These are phyloP conservation scores for Myotis pilosus DNA, from an alignment of 2,797 vertebrate species.

Conservation along the genomic window DNA sequence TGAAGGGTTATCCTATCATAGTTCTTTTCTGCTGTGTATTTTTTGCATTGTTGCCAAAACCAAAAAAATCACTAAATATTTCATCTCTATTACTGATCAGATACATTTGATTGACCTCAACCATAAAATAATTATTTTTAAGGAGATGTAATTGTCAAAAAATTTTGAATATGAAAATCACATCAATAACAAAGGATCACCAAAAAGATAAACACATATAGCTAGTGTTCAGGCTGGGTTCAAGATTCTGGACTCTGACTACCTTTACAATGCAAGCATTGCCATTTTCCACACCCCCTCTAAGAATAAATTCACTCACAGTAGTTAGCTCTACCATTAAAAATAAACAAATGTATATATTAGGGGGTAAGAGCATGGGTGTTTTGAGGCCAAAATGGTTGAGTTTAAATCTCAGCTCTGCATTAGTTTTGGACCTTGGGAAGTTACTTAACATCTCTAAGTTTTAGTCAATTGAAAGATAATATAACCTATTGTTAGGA, in stretches of 20 bases:
- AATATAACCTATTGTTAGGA: not conserved
- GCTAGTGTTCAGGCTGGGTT: not conserved
- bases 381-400: not conserved
- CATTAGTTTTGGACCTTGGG: not conserved
- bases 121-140: constrained; percentile 10
- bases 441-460: not conserved
- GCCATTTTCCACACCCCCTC: not conserved
- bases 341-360: not conserved
- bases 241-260: not conserved
- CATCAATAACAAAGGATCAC: not conserved
- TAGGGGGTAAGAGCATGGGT: not conserved
- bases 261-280: not conserved
- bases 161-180: constrained; percentile 15
- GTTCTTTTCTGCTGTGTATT: not conserved
- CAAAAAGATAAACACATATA: not conserved
- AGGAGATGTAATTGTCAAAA: not conserved
- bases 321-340: not conserved
- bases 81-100: not conserved
- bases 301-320: not conserved
- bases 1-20: not conserved
- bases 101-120: not conserved
- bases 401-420: not conserved
- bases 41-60: not conserved
- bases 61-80: constrained; percentile 16
- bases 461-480: not conserved